phyloP scores from a whole-genome alignment of 1,140 invertebrate genomes.

The Coboldia fuscipes region DNA sequence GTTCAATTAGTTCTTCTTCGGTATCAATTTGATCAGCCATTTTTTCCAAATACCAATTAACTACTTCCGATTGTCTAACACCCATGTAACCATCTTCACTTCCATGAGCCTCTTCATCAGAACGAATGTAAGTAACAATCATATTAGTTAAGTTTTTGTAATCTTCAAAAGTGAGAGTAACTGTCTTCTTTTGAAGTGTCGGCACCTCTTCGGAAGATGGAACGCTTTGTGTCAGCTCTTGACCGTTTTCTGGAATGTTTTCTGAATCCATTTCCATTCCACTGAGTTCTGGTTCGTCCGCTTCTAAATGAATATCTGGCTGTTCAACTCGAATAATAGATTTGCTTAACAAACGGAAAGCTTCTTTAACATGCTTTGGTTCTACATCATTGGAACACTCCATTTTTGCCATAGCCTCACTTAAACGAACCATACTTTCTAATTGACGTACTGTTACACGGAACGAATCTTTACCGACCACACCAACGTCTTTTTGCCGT shows the following conservation, averaged over 20 bases:
- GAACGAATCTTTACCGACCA: slow-evolving; percentile 60
- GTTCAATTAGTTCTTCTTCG: slow-evolving; percentile 76
- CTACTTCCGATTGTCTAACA: slow-evolving; percentile 58
- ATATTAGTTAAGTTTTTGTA: slow-evolving; percentile 87
- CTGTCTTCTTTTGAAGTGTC: slow-evolving; percentile 44
- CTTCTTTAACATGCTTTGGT: slow-evolving; percentile 80
- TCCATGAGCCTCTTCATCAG: slow-evolving; percentile 56
- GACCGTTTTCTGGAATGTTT: slow-evolving; percentile 9
- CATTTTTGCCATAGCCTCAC: slow-evolving; percentile 90
- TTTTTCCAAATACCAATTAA: slow-evolving; percentile 88
- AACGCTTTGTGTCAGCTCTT: no score
- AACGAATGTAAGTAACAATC: slow-evolving; percentile 72
- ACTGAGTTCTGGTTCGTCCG: slow-evolving; percentile 35
- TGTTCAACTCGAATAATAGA: slow-evolving; percentile 96
- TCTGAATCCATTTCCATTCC: slow-evolving; percentile 25
- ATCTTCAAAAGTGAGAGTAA: slow-evolving; percentile 84
- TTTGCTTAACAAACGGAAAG: slow-evolving; percentile 83
- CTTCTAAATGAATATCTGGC: slow-evolving; percentile 86
- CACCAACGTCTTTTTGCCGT: slow-evolving; percentile 58
- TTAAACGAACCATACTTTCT: slow-evolving; percentile 89
- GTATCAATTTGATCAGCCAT: slow-evolving; percentile 72
- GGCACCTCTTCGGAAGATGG: no score
- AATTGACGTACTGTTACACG: slow-evolving; percentile 97
- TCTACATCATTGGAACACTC: slow-evolving; percentile 80
- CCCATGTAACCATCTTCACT: slow-evolving; percentile 35